Percentiles rank a stretch among this genome's conserved stretches.
phyloP scores from a whole-genome alignment of 2,797 vertebrate species.

The Manis pentadactyla region DNA sequence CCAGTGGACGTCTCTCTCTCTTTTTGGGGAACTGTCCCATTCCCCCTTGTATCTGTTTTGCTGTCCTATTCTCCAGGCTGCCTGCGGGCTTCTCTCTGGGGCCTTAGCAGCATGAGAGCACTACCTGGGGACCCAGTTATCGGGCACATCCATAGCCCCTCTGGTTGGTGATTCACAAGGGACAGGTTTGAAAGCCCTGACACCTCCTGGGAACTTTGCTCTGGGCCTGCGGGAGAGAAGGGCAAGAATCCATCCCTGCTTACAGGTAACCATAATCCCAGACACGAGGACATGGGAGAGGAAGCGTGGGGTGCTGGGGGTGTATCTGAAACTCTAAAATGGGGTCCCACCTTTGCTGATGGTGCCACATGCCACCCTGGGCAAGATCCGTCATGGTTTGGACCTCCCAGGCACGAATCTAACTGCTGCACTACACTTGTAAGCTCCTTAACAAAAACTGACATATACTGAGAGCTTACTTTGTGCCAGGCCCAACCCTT shows the following conservation, averaged over 20 bases:
- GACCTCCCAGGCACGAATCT: not conserved
- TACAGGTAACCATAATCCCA: not conserved
- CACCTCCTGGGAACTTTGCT: not conserved
- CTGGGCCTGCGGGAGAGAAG: not conserved
- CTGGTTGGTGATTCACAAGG: not conserved
- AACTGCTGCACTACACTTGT: not conserved
- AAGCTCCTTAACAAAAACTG: not conserved
- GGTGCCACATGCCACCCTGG: no score
- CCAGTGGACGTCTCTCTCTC: not conserved
- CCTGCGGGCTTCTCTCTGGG: not conserved
- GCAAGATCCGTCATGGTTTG: not conserved
- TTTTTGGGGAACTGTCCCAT: not conserved
- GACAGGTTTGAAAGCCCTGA: not conserved
- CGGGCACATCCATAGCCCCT: not conserved
- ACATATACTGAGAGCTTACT: not conserved
- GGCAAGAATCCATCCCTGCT: not conserved
- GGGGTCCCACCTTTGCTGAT: not conserved
- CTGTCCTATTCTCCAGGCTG: not conserved
- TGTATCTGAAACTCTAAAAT: not conserved
- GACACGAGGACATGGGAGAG: not conserved
- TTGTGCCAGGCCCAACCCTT: constrained; percentile 31
- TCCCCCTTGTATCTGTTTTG: not conserved
- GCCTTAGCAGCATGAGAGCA: not conserved
- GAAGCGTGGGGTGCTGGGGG: not conserved
- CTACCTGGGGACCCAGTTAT: not conserved